Percentiles rank a stretch among this genome's conserved stretches.
Evolutionary conservation across 1,140 invertebrate species (phyloP).

Genomic region (Vollenhovia emeryi): DNA sequence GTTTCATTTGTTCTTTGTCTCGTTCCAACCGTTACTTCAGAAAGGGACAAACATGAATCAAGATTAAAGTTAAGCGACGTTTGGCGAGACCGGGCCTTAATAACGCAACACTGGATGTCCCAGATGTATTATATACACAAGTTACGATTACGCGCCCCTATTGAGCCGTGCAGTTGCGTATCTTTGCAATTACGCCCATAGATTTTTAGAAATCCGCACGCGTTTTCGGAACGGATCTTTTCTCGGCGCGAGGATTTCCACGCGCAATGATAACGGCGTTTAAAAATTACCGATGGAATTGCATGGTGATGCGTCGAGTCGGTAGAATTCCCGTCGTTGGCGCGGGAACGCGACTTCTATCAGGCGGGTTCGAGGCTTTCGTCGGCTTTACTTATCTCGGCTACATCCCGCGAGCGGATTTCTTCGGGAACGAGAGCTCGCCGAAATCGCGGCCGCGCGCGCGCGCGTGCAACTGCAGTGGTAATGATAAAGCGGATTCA

Average conservation of each 20-base stretch:
- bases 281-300: neutral
- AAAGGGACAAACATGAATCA: too few species aligned
- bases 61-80: too few species aligned
- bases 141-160: neutral
- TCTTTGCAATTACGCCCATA: neutral
- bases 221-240: neutral
- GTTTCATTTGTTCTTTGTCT: too few species aligned
- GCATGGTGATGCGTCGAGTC: conserved; percentile 1
- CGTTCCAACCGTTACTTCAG: too few species aligned
- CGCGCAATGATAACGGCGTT: neutral
- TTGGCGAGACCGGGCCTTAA: too few species aligned
- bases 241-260: neutral
- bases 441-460: conserved; percentile 24
- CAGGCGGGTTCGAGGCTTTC: conserved; percentile 20
- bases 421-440: conserved; percentile 36
- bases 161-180: neutral
- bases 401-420: conserved; percentile 31
- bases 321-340: neutral
- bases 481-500: conserved; percentile 57
- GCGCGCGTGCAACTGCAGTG: conserved; percentile 40
- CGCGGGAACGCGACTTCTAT: conserved; percentile 19
- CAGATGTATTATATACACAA: neutral
- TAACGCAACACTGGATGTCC: neutral
- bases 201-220: neutral
- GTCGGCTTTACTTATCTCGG: conserved; percentile 46